phyloP scores from a whole-genome alignment of 2,888 invertebrate genomes.

The Steromphala cineraria region DNA sequence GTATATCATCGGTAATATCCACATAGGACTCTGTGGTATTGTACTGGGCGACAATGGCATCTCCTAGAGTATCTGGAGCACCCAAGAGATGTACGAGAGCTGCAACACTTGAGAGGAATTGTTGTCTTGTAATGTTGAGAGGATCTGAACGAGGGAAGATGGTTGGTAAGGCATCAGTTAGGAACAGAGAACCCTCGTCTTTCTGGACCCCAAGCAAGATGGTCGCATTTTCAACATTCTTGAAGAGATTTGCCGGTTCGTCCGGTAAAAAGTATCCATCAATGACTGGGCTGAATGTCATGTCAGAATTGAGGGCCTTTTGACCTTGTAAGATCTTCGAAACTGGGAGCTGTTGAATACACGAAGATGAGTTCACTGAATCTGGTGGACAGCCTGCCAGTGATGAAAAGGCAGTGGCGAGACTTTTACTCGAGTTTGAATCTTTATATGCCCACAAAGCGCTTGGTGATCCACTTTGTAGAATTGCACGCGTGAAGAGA shows the following conservation, averaged over 20 bases:
- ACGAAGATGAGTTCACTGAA: constrained; percentile 20
- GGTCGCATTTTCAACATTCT: constrained; percentile 89
- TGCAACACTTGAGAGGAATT: neutral
- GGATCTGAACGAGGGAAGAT: neutral
- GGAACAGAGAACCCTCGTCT: constrained; percentile 87
- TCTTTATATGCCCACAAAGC: constrained; percentile 45
- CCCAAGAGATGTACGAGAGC: neutral
- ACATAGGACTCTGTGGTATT: neutral
- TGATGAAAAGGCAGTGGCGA: constrained; percentile 86
- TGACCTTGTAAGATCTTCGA: constrained; percentile 8
- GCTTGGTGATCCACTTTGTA: constrained; percentile 50
- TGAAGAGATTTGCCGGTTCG: constrained; percentile 89
- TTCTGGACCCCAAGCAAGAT: constrained; percentile 91
- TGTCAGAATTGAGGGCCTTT: constrained; percentile 22
- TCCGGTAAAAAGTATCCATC: constrained; percentile 91
- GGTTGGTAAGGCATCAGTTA: neutral
- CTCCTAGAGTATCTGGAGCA: no score
- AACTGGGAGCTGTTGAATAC: constrained; percentile 31
- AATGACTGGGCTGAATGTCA: constrained; percentile 87
- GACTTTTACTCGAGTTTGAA: constrained; percentile 67
- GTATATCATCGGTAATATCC: neutral
- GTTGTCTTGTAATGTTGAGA: neutral
- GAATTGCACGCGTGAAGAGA: constrained; percentile 55
- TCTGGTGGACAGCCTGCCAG: constrained; percentile 73
- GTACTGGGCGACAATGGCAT: neutral